Evolutionary conservation across 2,113 vertebrate genomes (phyloP).

Genomic region (Ivindomyrus marchei): DNA sequence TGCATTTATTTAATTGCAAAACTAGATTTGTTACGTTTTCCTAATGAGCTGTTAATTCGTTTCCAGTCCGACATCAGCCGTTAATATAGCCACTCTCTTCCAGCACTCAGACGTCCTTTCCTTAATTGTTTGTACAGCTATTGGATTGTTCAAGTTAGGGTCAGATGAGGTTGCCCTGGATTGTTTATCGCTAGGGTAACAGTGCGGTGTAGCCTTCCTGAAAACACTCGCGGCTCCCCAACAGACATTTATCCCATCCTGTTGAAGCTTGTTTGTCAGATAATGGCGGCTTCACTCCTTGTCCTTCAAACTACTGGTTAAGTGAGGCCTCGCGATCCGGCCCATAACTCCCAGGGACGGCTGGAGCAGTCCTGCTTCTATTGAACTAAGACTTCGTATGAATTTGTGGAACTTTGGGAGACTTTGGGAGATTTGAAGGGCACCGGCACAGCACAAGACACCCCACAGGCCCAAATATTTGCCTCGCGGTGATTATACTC

Average conservation of each 20-base stretch:
- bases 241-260: neutral
- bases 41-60: neutral
- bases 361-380: neutral
- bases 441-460: neutral
- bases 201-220: neutral
- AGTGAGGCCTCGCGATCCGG: neutral
- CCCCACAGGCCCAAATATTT: neutral
- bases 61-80: neutral
- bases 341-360: neutral
- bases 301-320: neutral
- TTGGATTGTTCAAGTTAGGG: neutral
- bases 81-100: neutral
- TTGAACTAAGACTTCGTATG: neutral
- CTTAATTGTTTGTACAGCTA: neutral
- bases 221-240: neutral
- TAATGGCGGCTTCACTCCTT: neutral
- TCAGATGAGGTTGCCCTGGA: neutral
- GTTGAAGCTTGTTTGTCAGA: neutral
- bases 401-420: neutral
- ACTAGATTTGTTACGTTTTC: neutral
- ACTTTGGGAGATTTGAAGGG: neutral
- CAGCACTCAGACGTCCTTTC: neutral
- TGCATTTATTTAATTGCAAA: slow-evolving; percentile 1
- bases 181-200: neutral
- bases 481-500: neutral